These are phyloP conservation scores for Limanda limanda DNA, from an alignment of 2,113 vertebrate genomes.

Conservation along the genomic window DNA sequence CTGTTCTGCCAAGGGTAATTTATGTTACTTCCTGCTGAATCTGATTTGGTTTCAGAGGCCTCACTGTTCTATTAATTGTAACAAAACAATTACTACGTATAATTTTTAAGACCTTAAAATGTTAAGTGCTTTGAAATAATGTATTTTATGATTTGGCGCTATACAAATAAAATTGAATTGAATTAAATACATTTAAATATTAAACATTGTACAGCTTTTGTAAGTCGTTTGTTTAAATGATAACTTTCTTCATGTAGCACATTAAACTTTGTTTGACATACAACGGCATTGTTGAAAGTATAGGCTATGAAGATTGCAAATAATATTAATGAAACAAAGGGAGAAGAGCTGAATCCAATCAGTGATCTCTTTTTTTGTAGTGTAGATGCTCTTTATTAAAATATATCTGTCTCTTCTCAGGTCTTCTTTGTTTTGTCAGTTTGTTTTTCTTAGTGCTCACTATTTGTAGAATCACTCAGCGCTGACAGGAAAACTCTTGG, in stretches of 20 bases:
- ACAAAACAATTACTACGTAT: no score
- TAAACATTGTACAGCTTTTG: no score
- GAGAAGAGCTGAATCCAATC: slow-evolving; percentile 15
- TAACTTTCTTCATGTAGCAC: no score
- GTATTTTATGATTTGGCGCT: no score
- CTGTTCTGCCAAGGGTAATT: no score
- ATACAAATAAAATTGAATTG: no score
- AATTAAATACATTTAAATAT: not conserved
- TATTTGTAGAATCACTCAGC: slow-evolving; percentile 16
- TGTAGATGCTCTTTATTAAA: slow-evolving; percentile 6
- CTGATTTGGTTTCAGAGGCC: no score
- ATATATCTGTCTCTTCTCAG: slow-evolving; percentile 25
- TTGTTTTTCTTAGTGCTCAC: not conserved
- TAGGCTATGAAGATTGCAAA: not conserved
- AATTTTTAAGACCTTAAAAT: no score
- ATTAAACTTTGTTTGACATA: not conserved
- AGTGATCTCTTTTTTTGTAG: slow-evolving; percentile 14
- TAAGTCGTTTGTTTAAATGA: not conserved
- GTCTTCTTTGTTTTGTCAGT: slow-evolving; percentile 43
- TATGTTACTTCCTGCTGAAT: no score
- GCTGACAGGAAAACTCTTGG: slow-evolving; percentile 30
- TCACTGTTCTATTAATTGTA: no score
- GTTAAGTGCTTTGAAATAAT: no score
- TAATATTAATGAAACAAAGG: not conserved
- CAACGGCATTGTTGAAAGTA: not conserved